Evolutionary conservation across 2,888 invertebrate species (phyloP), one percentile per base, ranked within the genome.

Genomic region (Aproaerema taeniolella): DNA sequence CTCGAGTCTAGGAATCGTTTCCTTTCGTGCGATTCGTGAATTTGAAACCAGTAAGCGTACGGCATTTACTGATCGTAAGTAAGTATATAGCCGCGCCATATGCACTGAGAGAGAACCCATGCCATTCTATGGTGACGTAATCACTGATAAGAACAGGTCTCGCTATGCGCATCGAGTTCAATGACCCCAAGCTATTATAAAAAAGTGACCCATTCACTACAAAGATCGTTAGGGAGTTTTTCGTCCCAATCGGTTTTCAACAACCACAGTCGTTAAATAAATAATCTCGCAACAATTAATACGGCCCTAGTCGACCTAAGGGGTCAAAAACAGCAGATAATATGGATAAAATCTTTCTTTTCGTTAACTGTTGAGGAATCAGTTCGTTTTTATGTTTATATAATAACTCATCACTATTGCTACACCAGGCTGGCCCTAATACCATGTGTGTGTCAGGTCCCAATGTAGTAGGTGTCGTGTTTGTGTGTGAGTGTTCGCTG

Each of bases 281-380:
- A 31, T 5, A 24, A 31, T 38, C 42, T 39, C 1, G 39, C 36
- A 12, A 34, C 36, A 25, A 46, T 40, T 12, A 43, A 8, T 1
- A 38, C 1, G 46, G 39, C n/a, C 20, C 33, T 17, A 47, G n/a
- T 4, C 43, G 11, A 1, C 47, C 47, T 6, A 42, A n/a, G 0
- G 45, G 42, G 10, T 46, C 42, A 14, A 40, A 46, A 4, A 41
- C 38, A 9, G 38, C 28, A 8, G 45, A 42, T 30, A 36, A 37
- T 12, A 30, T 20, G 9, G 45, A 46, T 36, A 46, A 33, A 10
- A 46, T 13, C 30, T 30, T 41, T 29, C 41, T 20, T 30, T 44
- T 44, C 0, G 44, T 44, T 29, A 41, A 32, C n/a, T 6, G 24
- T 9, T 28, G 13, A 8, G 31, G 13, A 8, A 30, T 31, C 13